These are phyloP conservation scores for Pithys albifrons DNA, from an alignment of 2,113 vertebrate species.

Conservation along the genomic window DNA sequence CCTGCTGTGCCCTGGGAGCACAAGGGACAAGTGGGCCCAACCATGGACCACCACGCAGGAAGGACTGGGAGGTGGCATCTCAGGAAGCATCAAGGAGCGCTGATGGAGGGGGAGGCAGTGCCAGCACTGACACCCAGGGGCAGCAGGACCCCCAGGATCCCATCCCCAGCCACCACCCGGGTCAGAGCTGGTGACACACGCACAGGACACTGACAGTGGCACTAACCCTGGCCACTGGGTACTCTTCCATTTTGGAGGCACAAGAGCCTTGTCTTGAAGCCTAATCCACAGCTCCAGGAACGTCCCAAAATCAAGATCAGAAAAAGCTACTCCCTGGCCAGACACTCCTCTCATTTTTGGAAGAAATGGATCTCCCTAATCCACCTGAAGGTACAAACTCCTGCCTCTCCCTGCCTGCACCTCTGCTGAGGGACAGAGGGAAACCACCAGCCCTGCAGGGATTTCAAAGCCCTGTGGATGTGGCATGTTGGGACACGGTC, in stretches of 20 bases:
- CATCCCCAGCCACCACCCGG: background rate
- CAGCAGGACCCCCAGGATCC: background rate
- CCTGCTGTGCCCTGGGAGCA: background rate
- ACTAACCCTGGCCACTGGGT: rapidly evolving
- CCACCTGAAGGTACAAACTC: too few species aligned
- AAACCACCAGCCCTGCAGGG: too few species aligned
- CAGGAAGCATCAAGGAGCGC: rapidly evolving
- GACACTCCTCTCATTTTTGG: too few species aligned
- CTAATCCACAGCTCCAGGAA: background rate
- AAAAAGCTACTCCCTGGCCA: background rate
- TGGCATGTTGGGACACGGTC: too few species aligned
- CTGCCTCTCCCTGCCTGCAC: too few species aligned
- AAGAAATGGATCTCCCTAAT: too few species aligned
- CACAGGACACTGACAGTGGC: rapidly evolving
- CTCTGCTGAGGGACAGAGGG: too few species aligned
- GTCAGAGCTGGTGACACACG: rapidly evolving
- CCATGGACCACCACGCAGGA: rapidly evolving
- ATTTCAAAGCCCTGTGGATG: too few species aligned
- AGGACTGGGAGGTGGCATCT: background rate
- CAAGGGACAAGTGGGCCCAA: rapidly evolving
- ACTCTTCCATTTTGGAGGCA: background rate
- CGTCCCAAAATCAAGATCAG: rapidly evolving
- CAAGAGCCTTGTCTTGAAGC: too few species aligned
- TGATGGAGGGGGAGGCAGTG: rapidly evolving
- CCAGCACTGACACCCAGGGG: background rate